phyloP scores from a whole-genome alignment of 2,797 vertebrate genomes.

The Poeciliopsis gracilis region DNA sequence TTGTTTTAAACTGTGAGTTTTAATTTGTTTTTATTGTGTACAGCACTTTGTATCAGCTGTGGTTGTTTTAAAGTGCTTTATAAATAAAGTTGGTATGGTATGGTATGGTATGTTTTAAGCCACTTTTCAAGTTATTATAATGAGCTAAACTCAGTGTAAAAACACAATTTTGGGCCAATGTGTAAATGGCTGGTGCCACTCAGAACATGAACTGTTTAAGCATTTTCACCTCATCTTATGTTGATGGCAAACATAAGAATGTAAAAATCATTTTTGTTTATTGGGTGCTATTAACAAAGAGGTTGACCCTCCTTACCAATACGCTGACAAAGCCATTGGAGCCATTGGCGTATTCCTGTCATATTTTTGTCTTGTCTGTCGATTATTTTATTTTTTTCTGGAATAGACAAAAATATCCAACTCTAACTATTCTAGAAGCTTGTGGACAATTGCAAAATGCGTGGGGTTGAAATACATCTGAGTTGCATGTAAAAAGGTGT shows the following conservation, averaged over 20 bases:
- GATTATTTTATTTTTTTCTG: background rate
- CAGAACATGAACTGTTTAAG: background rate
- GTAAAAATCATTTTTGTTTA: background rate
- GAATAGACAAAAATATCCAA: background rate
- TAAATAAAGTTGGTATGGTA: too few relatives aligned
- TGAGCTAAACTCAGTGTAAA: background rate
- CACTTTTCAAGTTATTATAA: background rate
- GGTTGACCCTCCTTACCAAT: background rate
- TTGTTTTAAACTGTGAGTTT: too few relatives aligned
- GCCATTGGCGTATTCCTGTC: background rate
- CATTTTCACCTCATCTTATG: background rate
- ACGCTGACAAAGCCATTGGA: background rate
- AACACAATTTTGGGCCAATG: background rate
- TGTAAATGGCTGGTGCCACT: background rate
- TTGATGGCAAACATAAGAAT: background rate
- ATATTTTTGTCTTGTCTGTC: too few relatives aligned
- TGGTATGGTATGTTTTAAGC: too few relatives aligned
- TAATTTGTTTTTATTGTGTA: too few relatives aligned
- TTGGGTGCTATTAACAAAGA: background rate
- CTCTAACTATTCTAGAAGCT: background rate
- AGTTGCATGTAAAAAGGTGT: background rate
- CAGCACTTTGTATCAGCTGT: too few relatives aligned
- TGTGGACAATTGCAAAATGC: background rate
- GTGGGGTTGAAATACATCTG: background rate
- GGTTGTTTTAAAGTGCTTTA: too few relatives aligned